Percentiles rank a stretch among this genome's conserved stretches.
Evolutionary conservation across 30 jellyfish, hydroid and myxozoan genomes (phyloP).

Genomic region (Sanderia malayensis): DNA sequence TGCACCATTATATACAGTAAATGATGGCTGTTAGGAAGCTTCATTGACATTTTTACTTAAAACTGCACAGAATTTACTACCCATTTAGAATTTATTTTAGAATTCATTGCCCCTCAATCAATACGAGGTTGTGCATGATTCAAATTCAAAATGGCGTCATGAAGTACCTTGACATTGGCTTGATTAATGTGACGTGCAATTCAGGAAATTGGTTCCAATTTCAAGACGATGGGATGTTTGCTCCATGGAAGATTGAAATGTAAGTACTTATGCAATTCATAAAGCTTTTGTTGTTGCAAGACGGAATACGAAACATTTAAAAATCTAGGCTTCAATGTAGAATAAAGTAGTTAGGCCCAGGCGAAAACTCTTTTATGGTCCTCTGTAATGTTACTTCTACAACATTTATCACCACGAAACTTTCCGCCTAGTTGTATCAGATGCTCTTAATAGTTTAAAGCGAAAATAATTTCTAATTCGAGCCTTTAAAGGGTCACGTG

Average conservation of each 20-base stretch:
- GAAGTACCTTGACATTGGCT: conserved; percentile 24
- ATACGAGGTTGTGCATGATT: conserved; percentile 17
- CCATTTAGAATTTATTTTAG: no score
- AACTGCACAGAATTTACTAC: conserved; percentile 23
- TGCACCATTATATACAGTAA: conserved; percentile 2
- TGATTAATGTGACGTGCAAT: not conserved
- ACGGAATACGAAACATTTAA: not conserved
- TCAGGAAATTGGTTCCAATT: not conserved
- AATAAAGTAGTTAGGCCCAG: not conserved
- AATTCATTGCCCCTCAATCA: conserved; percentile 21
- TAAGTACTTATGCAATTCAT: not conserved
- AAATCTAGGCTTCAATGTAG: conserved; percentile 2
- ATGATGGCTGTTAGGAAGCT: conserved; percentile 23
- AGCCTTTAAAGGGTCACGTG: not conserved
- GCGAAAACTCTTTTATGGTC: not conserved
- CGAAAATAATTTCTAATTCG: not conserved
- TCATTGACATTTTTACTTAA: conserved; percentile 11
- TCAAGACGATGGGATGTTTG: conserved; percentile 14
- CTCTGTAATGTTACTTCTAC: not conserved
- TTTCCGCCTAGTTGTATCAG: not conserved
- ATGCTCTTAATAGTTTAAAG: not conserved
- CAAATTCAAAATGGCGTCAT: conserved; percentile 7
- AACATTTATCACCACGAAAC: not conserved
- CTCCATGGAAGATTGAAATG: not conserved
- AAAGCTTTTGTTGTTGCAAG: not conserved